Evolutionary conservation across 1,140 invertebrate species (phyloP).

Genomic region (Drosophila asahinai): DNA sequence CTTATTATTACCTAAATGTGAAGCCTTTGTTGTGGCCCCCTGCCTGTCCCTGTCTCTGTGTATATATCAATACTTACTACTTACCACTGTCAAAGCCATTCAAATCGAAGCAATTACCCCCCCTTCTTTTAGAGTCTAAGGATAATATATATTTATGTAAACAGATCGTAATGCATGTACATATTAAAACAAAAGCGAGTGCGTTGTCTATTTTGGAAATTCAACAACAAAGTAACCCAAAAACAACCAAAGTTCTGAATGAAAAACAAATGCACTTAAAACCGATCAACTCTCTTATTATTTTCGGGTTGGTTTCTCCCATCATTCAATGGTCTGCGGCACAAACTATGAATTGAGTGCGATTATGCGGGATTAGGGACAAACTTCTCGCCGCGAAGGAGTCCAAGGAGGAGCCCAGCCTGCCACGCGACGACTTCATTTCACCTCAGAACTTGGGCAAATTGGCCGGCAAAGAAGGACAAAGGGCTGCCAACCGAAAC

Average conservation of each 20-base stretch:
- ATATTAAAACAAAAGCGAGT: slow-evolving; percentile 47
- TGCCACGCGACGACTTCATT: slow-evolving; percentile 7
- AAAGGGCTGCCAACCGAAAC: slow-evolving; percentile 6
- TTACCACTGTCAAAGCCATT: slow-evolving; percentile 30
- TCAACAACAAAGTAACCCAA: slow-evolving; percentile 14
- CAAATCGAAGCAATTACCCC: slow-evolving; percentile 49
- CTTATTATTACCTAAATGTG: slow-evolving; percentile 3
- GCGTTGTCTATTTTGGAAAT: slow-evolving; percentile 44
- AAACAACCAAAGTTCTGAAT: slow-evolving; percentile 54
- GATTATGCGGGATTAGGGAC: slow-evolving; percentile 56
- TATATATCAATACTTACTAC: slow-evolving; percentile 30
- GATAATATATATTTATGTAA: slow-evolving; percentile 61
- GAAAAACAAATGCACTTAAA: slow-evolving; percentile 41
- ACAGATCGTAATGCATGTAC: slow-evolving; percentile 73
- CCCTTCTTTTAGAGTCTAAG: slow-evolving; percentile 46
- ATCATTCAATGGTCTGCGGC: neutral
- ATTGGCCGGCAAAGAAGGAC: neutral
- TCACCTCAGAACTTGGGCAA: slow-evolving; percentile 1
- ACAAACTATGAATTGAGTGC: slow-evolving; percentile 52
- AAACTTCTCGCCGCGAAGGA: neutral
- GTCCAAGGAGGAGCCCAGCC: neutral
- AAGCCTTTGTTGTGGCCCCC: slow-evolving; percentile 31
- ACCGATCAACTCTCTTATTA: slow-evolving; percentile 9
- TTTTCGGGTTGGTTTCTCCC: neutral
- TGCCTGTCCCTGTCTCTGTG: slow-evolving; percentile 45